Evolutionary conservation across 2,113 vertebrate genomes (phyloP), one percentile per base, ranked within the genome.

Genomic region (Melospiza georgiana): DNA sequence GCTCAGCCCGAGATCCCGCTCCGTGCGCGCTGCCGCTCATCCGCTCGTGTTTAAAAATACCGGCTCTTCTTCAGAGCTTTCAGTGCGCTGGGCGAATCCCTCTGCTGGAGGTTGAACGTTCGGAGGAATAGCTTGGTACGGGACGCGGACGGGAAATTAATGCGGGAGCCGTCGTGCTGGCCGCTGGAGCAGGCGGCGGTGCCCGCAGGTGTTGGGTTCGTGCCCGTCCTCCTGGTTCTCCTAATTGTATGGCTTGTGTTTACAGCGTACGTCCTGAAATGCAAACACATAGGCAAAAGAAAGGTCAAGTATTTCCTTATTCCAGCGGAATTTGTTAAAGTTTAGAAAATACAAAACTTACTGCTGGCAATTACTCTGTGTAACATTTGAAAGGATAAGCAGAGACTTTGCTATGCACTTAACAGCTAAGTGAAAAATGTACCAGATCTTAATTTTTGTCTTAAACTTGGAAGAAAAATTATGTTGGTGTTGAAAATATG

Each of bases 91-190:
- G 22, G 5, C 3, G 73, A 41, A 8, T 17, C 4, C 7, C 57
- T 10, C 43, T 11, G 61, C 41, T 5, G 68, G 2, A 28, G 69
- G 24, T 27, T 43, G 14, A 5, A 2, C 46, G 0, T 2, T 8
- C 2, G 55, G 69, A 24, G 16, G 43, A 5, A 8, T 1, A 6
- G 48, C 24, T 71, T 7, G 14, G 4, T 6, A 4, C 15, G 54
- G 66, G 63, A 27, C 9, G 27, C 7, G 31, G 12, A 2, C 2
- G 12, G 63, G 43, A 5, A 5, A 49, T 21, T 0, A 7, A 4
- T 3, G 39, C 5, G 0, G 4, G 76, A 49, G 66, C 2, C 23
- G 0, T 9, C 25, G 25, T 6, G 11, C 7, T 3, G 52, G 15
- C 12, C 6, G 25, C 5, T 9, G 82, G 49, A 16, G 84, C 69